Evolutionary conservation across 2,797 vertebrate species (phyloP), one percentile per base, ranked within the genome.

Genomic region (Gymnocypris eckloni): DNA sequence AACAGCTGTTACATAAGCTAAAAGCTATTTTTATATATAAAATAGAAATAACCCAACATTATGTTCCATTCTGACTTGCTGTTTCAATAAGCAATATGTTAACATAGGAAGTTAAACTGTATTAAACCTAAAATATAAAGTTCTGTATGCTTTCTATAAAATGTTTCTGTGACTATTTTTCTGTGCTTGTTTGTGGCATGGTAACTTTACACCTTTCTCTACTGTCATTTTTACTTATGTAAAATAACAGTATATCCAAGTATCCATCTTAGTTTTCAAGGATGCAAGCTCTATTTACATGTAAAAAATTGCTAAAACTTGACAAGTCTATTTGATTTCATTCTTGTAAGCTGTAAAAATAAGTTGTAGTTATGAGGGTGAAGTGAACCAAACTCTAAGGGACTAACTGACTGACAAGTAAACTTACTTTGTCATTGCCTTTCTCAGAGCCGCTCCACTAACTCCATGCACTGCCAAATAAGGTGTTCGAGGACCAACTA

Each of bases 391-490:
- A 86, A 50, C 70, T 80, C 83, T 11, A 33, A 56, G 61, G 59
- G 52, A 45, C 70, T 41, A 75, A 39, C 52, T 86, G 86, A 71
- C 59, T 82, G 78, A 81, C 56, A 86, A 70, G 72, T 70, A 82
- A 79, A 86, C 64, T 81, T 71, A 83, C 64, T 87, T 85, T 75
- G 80, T 67, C 75, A 72, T 84, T 56, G 64, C 71, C 72, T 86
- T 87, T 75, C 22, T 48, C 79, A 54, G 83, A 33, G 45, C 59
- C 28, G 59, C 80, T 72, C 72, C 41, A 43, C 41, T 43, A 43
- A 43, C 41, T 43, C 41, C 33, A 81, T 12, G 45, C 80, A 48
- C 80, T 13, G 48, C 76, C 83, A 81, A 83, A 89, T 86, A 87
- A 78, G 86, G 86, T 67, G 77, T 67, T 72, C 15, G 22, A 39